Conservation (phyloP, 2,113 vertebrate species). For the Ranitomeya variabilis region DNA sequence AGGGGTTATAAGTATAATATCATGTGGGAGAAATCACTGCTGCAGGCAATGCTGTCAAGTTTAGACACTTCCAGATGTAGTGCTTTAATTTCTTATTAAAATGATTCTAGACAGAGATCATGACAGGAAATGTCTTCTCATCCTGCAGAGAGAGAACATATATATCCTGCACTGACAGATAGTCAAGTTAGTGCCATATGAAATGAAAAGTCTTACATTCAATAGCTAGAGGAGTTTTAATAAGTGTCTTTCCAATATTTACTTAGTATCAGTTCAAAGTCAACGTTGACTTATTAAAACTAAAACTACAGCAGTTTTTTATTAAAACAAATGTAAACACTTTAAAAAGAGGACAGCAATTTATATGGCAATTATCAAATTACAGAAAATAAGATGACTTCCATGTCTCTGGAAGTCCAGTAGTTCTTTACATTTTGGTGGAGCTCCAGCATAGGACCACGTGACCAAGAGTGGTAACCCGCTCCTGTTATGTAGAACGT, state of each 20-base stretch:
- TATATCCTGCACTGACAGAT: not conserved
- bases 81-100: not conserved
- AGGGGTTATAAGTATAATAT: not conserved
- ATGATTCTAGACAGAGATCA: not conserved
- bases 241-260: not conserved
- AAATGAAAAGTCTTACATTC: not conserved
- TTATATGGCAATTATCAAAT: too few species aligned
- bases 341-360: too few species aligned
- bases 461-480: too few species aligned
- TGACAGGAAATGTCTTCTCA: conserved; percentile 14
- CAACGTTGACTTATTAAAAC: not conserved
- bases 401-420: too few species aligned
- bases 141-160: not conserved
- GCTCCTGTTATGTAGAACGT: too few species aligned
- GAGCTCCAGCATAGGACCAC: too few species aligned
- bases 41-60: not conserved
- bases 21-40: not conserved
- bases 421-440: too few species aligned
- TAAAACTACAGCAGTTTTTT: too few species aligned
- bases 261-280: not conserved
- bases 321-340: too few species aligned
- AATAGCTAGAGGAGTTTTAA: not conserved
- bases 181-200: not conserved
- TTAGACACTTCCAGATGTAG: not conserved
- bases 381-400: too few species aligned